These are phyloP conservation scores for Fissipunctia ypsillon DNA, from an alignment of 2,888 invertebrate genomes.

Conservation along the genomic window DNA sequence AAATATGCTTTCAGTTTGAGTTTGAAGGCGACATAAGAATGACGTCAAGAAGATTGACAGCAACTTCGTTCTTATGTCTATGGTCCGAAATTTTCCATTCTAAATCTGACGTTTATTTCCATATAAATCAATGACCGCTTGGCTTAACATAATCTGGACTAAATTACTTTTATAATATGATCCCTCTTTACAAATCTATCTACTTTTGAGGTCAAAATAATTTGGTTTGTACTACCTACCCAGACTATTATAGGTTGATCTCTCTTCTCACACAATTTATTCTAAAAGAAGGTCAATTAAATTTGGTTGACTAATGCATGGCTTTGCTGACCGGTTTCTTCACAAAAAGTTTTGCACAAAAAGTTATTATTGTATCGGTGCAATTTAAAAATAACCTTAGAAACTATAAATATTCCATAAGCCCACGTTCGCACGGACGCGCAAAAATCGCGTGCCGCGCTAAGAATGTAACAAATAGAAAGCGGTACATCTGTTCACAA, in stretches of 20 bases:
- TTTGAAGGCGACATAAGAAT: no score
- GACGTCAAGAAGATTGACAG: no score
- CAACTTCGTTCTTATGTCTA: no score
- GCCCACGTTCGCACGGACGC: no score
- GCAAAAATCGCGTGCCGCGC: no score
- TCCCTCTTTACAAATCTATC: neutral
- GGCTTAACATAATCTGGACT: neutral
- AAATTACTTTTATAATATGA: neutral
- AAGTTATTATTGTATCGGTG: neutral
- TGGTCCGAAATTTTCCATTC: no score
- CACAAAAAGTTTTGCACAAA: neutral
- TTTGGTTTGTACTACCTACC: neutral
- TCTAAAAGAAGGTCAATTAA: neutral
- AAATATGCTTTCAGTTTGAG: no score
- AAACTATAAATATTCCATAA: slow-evolving; percentile 10
- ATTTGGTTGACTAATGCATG: neutral
- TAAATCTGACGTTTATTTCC: neutral
- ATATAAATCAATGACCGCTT: neutral
- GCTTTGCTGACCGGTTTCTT: neutral
- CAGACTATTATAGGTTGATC: neutral
- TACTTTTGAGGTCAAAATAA: neutral
- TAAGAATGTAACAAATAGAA: no score
- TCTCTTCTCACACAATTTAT: neutral
- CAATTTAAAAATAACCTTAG: neutral
- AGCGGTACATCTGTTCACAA: no score